Conservation (phyloP, 2,797 vertebrate genomes). For the Neoniphon sammara region DNA sequence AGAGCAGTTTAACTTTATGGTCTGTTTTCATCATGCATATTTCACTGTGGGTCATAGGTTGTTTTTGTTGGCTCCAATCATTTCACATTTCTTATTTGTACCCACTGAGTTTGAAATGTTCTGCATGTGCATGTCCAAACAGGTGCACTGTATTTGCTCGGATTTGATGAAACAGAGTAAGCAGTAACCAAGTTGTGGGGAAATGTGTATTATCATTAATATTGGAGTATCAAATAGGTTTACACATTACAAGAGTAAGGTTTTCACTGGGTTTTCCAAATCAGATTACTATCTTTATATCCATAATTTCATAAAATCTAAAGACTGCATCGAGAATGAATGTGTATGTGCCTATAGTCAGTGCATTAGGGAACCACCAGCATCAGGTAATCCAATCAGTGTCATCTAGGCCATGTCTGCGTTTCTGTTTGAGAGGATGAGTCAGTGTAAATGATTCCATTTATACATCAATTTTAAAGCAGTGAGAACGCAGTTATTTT, state of each 20-base stretch:
- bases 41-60: conserved; percentile 19
- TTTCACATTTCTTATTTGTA: conserved; percentile 21
- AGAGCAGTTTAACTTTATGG: neutral
- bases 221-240: neutral
- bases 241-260: neutral
- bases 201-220: conserved; percentile 14
- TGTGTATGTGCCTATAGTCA: neutral
- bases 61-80: neutral
- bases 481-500: neutral
- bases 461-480: neutral
- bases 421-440: neutral
- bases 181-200: conserved; percentile 4
- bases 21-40: conserved; percentile 6
- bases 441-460: too few relatives aligned
- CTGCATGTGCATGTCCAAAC: conserved; percentile 1
- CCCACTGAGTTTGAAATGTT: neutral
- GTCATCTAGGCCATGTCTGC: neutral
- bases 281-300: neutral
- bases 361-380: neutral
- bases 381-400: neutral
- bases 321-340: neutral
- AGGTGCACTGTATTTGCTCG: neutral
- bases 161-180: conserved; percentile 11
- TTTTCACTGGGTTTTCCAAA: neutral
- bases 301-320: neutral